phyloP scores from a whole-genome alignment of 2,797 vertebrate genomes.

The Loris lydekkerianus region DNA sequence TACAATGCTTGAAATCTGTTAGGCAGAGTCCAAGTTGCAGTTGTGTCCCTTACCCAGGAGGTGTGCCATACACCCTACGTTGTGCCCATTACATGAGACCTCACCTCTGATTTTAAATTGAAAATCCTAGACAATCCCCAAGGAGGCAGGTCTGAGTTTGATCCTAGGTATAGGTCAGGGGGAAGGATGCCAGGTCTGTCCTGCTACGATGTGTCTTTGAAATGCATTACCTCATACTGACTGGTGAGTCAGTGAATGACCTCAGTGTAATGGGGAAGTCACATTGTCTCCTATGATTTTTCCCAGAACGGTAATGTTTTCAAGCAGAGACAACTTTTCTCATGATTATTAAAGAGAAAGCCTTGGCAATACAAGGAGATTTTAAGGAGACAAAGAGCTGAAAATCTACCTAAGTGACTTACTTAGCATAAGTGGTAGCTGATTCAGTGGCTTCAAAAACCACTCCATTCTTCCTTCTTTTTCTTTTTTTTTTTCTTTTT shows the following conservation, averaged over 20 bases:
- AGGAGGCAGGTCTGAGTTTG: neutral
- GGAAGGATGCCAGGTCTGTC: neutral
- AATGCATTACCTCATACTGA: neutral
- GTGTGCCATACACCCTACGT: too few relatives aligned
- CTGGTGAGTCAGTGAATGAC: neutral
- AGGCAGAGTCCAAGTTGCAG: too few relatives aligned
- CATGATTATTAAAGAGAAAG: conserved; percentile 58
- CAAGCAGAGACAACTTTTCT: conserved; percentile 13
- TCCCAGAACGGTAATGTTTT: conserved; percentile 36
- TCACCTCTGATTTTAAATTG: neutral
- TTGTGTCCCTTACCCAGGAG: too few relatives aligned
- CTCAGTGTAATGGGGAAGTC: neutral
- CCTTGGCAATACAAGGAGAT: neutral
- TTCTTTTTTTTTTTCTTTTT: too few relatives aligned
- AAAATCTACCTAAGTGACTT: conserved; percentile 24
- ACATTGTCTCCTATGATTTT: conserved; percentile 2
- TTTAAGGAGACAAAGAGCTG: neutral
- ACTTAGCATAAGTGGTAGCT: neutral
- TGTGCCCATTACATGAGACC: too few relatives aligned
- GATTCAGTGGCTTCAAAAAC: conserved; percentile 3
- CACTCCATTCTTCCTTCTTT: too few relatives aligned
- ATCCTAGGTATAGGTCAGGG: neutral
- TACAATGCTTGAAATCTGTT: too few relatives aligned
- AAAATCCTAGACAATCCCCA: neutral
- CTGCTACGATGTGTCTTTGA: neutral